phyloP scores from a whole-genome alignment of 2,797 vertebrate species.

The Lophura swinhoii region DNA sequence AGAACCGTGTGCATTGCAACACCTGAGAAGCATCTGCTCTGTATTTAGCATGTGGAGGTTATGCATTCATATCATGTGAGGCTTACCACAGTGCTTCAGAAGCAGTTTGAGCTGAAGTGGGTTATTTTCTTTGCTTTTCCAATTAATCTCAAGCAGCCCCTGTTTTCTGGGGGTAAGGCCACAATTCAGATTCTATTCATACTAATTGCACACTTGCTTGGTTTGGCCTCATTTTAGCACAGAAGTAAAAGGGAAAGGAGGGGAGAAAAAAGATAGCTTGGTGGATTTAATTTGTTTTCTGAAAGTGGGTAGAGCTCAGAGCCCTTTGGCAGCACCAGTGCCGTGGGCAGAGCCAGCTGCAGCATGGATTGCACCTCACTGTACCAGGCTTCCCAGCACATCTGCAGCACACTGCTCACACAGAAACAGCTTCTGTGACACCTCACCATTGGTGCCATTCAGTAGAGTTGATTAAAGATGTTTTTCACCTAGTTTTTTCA shows the following conservation, averaged over 20 bases:
- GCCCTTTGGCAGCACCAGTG: conserved; percentile 27
- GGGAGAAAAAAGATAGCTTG: neutral
- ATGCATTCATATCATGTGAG: neutral
- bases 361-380: neutral
- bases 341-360: conserved; percentile 18
- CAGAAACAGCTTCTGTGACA: neutral
- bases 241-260: neutral
- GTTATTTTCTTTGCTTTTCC: conserved; percentile 56
- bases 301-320: conserved; percentile 23
- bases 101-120: conserved; percentile 30
- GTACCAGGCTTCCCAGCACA: neutral
- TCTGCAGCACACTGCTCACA: neutral
- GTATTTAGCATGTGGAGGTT: neutral
- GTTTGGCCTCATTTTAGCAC: conserved; percentile 13
- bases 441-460: neutral
- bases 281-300: conserved; percentile 34
- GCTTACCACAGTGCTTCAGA: neutral
- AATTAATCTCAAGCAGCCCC: conserved; percentile 46
- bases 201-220: neutral
- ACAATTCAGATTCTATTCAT: conserved; percentile 38
- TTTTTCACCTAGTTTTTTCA: neutral
- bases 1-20: neutral
- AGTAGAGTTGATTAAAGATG: neutral
- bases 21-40: neutral
- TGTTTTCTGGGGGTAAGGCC: conserved; percentile 21